A percentile compares a stretch with the other conserved stretches of the same genome.
phyloP scores from a whole-genome alignment of 1,140 invertebrate species.

The Panagrolaimus sp. region DNA sequence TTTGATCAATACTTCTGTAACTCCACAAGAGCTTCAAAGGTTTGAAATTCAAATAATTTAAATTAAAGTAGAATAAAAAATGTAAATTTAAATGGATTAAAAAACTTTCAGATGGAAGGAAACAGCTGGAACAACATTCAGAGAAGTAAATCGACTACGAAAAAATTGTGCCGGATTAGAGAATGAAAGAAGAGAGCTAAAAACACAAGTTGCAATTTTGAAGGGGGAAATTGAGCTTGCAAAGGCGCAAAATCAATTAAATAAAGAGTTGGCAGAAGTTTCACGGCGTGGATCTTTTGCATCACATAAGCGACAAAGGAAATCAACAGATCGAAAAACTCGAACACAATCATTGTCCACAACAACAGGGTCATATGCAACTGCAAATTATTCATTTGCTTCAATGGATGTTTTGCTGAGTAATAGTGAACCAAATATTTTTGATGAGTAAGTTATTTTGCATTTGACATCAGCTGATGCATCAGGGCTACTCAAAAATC shows the following conservation, averaged over 20 bases:
- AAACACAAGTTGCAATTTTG: constrained; percentile 43
- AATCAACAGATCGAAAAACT: neutral
- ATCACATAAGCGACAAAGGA: neutral
- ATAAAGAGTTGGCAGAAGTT: constrained; percentile 6
- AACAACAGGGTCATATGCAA: neutral
- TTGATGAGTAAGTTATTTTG: too few species aligned
- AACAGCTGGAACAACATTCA: constrained; percentile 46
- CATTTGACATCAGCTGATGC: too few species aligned
- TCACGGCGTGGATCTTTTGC: too few species aligned
- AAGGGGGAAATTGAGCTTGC: constrained; percentile 51
- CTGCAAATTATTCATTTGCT: too few species aligned
- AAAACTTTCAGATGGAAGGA: constrained; percentile 49
- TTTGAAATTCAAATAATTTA: too few species aligned
- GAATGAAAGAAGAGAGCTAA: constrained; percentile 36
- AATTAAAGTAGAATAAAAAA: too few species aligned
- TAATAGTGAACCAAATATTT: too few species aligned
- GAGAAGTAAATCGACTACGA: constrained; percentile 49
- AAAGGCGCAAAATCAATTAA: constrained; percentile 20
- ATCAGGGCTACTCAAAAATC: too few species aligned
- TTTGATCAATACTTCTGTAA: neutral
- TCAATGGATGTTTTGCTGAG: too few species aligned
- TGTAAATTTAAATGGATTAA: too few species aligned
- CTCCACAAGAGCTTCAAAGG: constrained; percentile 25
- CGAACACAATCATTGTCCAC: constrained; percentile 14
- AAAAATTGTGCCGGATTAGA: constrained; percentile 35